A percentile compares a stretch with the other conserved stretches of the same genome.
Conservation (phyloP, 2,113 vertebrate genomes). For the Scatophagus argus region DNA sequence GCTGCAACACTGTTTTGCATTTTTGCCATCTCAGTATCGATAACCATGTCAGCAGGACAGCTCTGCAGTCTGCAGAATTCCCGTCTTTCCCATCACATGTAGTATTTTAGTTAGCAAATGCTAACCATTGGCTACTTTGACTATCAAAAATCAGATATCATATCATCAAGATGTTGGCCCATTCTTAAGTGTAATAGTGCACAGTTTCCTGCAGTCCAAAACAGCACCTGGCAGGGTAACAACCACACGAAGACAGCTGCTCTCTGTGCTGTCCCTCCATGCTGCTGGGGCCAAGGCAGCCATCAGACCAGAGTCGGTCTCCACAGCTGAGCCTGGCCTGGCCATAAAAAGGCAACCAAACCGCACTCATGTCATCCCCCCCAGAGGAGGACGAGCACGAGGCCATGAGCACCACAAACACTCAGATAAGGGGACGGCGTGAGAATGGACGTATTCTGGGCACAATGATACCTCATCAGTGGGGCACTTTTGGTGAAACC, state of each 20-base stretch:
- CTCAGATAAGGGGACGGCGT: background rate
- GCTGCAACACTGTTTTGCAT: background rate
- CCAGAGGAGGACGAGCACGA: conserved; percentile 11
- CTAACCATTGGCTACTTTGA: background rate
- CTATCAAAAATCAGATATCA: background rate
- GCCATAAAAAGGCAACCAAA: conserved; percentile 78
- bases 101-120: background rate
- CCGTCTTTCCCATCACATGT: no score
- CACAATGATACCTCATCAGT: background rate
- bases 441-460: background rate
- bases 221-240: conserved; percentile 33
- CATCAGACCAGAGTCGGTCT: conserved; percentile 36
- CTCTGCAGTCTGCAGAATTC: background rate
- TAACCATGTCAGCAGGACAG: background rate
- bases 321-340: conserved; percentile 52
- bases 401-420: conserved; percentile 6
- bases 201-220: background rate
- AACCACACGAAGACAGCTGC: conserved; percentile 52
- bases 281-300: conserved; percentile 13
- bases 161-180: background rate
- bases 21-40: conserved; percentile 1
- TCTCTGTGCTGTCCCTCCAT: conserved; percentile 17
- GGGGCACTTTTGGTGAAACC: background rate
- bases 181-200: background rate
- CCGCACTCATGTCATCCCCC: conserved; percentile 39